Conservation (phyloP, 2,888 invertebrate genomes). For the Abscondita cerata region DNA sequence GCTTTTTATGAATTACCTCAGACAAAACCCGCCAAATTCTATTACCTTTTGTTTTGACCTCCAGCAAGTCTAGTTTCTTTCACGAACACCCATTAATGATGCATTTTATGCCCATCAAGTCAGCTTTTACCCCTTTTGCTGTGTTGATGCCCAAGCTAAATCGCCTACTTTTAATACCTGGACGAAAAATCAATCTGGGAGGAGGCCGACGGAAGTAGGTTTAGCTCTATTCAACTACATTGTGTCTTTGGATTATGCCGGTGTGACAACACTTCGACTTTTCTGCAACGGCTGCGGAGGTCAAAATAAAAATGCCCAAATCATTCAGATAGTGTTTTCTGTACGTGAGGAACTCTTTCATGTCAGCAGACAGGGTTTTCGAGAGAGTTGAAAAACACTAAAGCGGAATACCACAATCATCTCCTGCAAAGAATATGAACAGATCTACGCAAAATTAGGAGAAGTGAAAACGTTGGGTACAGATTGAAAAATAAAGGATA, state of each 20-base stretch:
- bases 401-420: background rate
- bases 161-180: background rate
- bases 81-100: background rate
- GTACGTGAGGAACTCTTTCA: background rate
- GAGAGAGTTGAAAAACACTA: background rate
- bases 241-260: background rate
- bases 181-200: background rate
- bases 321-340: background rate
- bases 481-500: background rate
- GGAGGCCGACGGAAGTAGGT: background rate
- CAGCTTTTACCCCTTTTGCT: background rate
- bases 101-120: background rate
- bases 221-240: slow-evolving; percentile 7
- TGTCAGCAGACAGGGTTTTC: background rate
- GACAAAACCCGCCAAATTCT: background rate
- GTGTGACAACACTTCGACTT: background rate
- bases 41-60: background rate
- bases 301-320: slow-evolving; percentile 3
- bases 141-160: background rate
- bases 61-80: background rate
- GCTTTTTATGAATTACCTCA: background rate
- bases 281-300: background rate
- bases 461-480: background rate
- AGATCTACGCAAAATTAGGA: background rate
- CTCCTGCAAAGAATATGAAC: background rate